Evolutionary conservation across 2,113 vertebrate species (phyloP).

Genomic region (Arizona elegans): DNA sequence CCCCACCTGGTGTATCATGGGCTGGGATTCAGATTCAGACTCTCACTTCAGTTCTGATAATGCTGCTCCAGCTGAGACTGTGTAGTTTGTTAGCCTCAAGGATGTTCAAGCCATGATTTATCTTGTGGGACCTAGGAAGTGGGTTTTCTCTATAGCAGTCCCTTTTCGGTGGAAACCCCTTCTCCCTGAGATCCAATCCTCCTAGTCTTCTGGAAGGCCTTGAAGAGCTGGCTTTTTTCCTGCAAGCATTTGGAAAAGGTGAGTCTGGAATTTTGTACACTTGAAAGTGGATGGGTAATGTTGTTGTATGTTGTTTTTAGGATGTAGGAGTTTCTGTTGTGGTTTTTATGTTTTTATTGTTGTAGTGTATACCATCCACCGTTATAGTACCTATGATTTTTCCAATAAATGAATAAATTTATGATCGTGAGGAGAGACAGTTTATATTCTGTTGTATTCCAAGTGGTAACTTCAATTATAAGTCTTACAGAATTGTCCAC

Average conservation of each 20-base stretch:
- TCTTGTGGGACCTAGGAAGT: not conserved
- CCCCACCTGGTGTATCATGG: not conserved
- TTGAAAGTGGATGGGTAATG: not conserved
- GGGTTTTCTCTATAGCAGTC: not conserved
- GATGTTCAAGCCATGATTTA: not conserved
- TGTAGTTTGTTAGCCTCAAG: not conserved
- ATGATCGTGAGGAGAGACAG: not conserved
- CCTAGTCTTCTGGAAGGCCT: not conserved
- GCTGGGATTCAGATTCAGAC: not conserved
- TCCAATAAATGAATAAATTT: not conserved
- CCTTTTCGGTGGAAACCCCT: not conserved
- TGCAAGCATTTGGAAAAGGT: not conserved
- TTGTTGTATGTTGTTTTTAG: not conserved
- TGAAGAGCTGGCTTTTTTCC: not conserved
- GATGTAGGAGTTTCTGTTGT: not conserved
- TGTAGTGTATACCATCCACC: not conserved
- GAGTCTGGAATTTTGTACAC: not conserved
- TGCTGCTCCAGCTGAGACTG: not conserved
- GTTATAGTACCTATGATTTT: not conserved
- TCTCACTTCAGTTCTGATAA: not conserved
- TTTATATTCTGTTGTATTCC: not conserved
- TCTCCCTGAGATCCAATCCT: not conserved
- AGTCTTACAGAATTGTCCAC: not conserved
- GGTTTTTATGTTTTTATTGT: not conserved
- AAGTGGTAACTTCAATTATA: not conserved